Base-by-base conservation (phyloP, 1,140 invertebrate species). In the Drosophila chauvacae region DNA sequence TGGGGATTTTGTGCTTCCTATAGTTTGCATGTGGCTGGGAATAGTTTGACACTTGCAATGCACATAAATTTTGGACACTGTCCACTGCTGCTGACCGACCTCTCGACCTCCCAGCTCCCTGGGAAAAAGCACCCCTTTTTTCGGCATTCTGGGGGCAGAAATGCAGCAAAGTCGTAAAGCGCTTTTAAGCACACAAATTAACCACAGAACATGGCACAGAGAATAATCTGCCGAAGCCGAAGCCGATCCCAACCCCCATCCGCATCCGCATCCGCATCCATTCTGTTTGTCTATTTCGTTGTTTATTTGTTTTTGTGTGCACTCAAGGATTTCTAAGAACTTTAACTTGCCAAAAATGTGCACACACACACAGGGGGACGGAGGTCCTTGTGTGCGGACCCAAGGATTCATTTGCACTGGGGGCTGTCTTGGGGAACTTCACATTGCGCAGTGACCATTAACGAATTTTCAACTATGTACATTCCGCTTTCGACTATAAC, bases 301-400 rank as follows among this genome's bases (percentile, higher is more conserved):
- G 85, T 90, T 90, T 90, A 90, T 90, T 90, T 90, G 85, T 90
- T 90, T 85, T 90, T 90, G 85, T 90, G 85, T 90, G 85, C 85
- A 90, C 85, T 90, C 81, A 90, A 90, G 85, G 81, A 90, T 90
- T 85, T 81, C 85, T 90, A 90, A 90, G 85, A 90, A 90, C 85
- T 90, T 90, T 90, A 90, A 90, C 81, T 90, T 90, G 71, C 73
- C 65, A 79, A 90, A 56, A 88, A 90, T 84, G 79, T 81, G 81
- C 50, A 56, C 65, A 64, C 65, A 71, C 51, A 63, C 26, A 28
- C 23, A n/a, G 2, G 23, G 7, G 23, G 50, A 53, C 4, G 45
- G n/a, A 26, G 35, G 45, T 33, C 28, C 35, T 57, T 41, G 37
- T 64, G 50, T 55, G 68, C 45, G 57, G 53, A 42, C 23, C 56